Evolutionary conservation across 2,113 vertebrate species (phyloP), one percentile per base, ranked within the genome.

Genomic region (Rhinopomastus cyanomelas): DNA sequence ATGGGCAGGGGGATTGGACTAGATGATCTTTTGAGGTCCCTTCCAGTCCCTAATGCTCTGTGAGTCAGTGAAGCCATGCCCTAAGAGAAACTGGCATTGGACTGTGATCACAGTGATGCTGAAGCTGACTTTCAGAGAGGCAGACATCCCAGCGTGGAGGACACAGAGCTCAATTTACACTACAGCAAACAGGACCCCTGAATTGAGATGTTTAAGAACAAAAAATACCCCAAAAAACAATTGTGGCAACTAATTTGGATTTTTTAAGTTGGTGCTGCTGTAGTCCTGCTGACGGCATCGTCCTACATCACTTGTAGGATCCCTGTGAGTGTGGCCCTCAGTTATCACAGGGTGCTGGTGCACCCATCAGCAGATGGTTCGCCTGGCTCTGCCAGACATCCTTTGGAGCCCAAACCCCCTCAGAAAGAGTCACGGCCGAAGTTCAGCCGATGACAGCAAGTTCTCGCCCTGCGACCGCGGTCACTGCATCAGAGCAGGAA

Each of bases 51-150:
- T n/a, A n/a, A n/a, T n/a, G n/a, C n/a, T n/a, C n/a, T n/a, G n/a
- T n/a, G n/a, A n/a, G n/a, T n/a, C n/a, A n/a, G n/a, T 72, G 79
- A 95, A 89, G 94, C 42, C 65, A 55, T 62, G 76, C 81, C 92
- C 87, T 88, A 72, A 53, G 90, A 93, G 93, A 85, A 81, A 81
- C 57, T 56, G 29, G 11, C 83, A 87, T 81, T 83, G 89, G 75
- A 74, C 74, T 81, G 85, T 90, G 87, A 94, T 66, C 74, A 32
- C 29, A 77, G 67, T 42, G 57, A 26, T 80, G 79, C 90, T 91
- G 78, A 95, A 94, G 84, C 89, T 88, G 86, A 62, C 73, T 83
- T 90, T 90, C 26, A 62, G 91, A 96, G 95, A 87, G 73, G 89
- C 25, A 71, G 73, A 48, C 36, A 52, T 64, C 76, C 60, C 53